A percentile compares a stretch with the other conserved stretches of the same genome.
phyloP scores from a whole-genome alignment of 2,888 invertebrate genomes.

The Sinelater perroti region DNA sequence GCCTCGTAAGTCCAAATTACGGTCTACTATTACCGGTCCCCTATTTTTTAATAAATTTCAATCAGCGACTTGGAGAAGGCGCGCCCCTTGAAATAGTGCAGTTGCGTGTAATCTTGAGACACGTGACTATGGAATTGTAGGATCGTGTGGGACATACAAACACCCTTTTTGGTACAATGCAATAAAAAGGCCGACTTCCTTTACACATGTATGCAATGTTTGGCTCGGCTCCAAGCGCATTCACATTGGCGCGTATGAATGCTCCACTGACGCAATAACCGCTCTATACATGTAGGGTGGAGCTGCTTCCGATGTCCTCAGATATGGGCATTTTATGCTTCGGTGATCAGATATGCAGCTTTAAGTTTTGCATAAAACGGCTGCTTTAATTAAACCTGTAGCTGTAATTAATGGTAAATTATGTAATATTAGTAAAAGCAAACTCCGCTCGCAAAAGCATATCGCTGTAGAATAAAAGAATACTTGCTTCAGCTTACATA shows the following conservation, averaged over 20 bases:
- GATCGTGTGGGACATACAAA: slow-evolving; percentile 42
- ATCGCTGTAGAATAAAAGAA: too few relatives aligned
- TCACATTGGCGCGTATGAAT: slow-evolving; percentile 43
- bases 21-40: neutral
- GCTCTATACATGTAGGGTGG: slow-evolving; percentile 30
- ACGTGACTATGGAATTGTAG: slow-evolving; percentile 46
- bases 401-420: too few relatives aligned
- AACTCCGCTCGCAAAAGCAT: too few relatives aligned
- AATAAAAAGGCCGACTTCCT: slow-evolving; percentile 46
- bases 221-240: slow-evolving; percentile 44
- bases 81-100: slow-evolving; percentile 34
- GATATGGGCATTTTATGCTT: slow-evolving; percentile 12
- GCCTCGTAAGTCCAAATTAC: too few relatives aligned
- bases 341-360: too few relatives aligned
- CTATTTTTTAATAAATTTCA: slow-evolving; percentile 19
- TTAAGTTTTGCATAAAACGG: too few relatives aligned
- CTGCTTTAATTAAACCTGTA: too few relatives aligned
- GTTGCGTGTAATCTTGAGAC: slow-evolving; percentile 40
- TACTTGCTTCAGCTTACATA: too few relatives aligned
- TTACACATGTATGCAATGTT: slow-evolving; percentile 47
- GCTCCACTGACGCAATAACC: slow-evolving; percentile 45
- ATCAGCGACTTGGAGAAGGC: slow-evolving; percentile 8
- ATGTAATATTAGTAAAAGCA: too few relatives aligned
- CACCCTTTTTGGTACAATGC: slow-evolving; percentile 43
- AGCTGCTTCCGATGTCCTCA: slow-evolving; percentile 26